These are phyloP conservation scores for Palythoa caribaeorum DNA, from an alignment of 92 coral and sea anemone species.

Conservation along the genomic window DNA sequence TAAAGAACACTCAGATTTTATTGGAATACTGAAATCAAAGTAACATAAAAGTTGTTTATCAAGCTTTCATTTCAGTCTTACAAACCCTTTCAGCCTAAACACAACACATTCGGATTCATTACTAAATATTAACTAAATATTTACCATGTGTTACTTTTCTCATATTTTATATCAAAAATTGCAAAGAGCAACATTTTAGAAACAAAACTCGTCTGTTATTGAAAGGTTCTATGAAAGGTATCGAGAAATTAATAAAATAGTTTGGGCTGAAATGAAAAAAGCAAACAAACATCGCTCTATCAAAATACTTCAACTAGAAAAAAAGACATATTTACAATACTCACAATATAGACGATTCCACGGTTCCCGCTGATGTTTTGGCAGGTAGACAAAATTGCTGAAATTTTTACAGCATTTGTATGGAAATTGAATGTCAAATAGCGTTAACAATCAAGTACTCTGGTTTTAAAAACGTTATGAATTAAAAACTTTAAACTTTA, in stretches of 20 bases:
- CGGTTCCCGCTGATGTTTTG: no score
- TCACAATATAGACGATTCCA: not conserved
- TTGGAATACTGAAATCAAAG: no score
- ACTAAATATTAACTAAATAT: not conserved
- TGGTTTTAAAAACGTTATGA: no score
- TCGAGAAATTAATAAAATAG: not conserved
- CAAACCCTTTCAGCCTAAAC: not conserved
- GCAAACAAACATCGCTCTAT: not conserved
- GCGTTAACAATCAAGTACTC: no score
- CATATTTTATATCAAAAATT: not conserved
- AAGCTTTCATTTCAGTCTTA: no score
- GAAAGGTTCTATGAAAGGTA: not conserved
- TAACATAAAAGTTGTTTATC: no score
- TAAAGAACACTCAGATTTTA: no score
- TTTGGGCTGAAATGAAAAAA: not conserved
- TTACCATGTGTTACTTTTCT: not conserved
- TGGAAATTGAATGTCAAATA: no score
- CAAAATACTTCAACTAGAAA: slow-evolving; percentile 14
- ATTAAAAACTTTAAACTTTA: no score
- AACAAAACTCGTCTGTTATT: not conserved
- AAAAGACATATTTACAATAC: slow-evolving; percentile 13
- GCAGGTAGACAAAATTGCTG: not conserved
- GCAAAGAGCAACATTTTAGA: not conserved
- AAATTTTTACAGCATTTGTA: no score
- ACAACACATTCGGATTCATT: not conserved